Base-by-base conservation (phyloP, 1,140 invertebrate species). In the Globodera ellingtonae region DNA sequence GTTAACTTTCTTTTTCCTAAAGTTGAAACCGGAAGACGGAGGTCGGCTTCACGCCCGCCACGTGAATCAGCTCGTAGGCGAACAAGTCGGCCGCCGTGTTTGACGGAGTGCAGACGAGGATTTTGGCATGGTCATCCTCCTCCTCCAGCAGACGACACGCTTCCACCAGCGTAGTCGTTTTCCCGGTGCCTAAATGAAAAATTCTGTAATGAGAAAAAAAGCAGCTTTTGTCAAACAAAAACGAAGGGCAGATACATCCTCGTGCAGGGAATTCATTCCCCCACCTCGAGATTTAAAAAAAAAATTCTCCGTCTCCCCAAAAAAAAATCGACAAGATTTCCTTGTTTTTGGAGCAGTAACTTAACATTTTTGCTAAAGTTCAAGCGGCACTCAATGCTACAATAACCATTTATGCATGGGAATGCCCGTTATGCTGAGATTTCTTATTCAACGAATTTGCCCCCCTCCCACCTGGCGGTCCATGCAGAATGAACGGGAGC, bases 81-180 rank as follows among this genome's bases (percentile, higher is more conserved):
- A 81, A 73, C 44, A 81, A 65, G 44, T 81, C 80, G 21, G 81
- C 80, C 35, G 80, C 80, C 4, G 80, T 82, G 65, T 81, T 81
- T 18, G 80, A 81, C 13, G 80, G 80, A 18, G 80, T 74, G 52
- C 80, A 81, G 13, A 81, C 66, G 46, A 81, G 66, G 18, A 81
- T 83, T 15, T 65, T 66, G n/a, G 10, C 69, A 70, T n/a, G n/a
- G 47, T 24, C 46, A 44, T 15, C 10, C 13, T 46, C 15, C 15
- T 69, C 48, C 6, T 35, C 65, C 13, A 81, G 50, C 46, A 81
- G 50, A 18, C 80, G 80, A 78, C 71, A 46, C 35, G 80, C 80
- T 52, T 81, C 80, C 48, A 81, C 80, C 8, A 81, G 52, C 24
- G 66, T 46, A 46, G 80, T 81, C 1, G 80, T 81, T 62, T 81